Percentiles rank a stretch among this genome's conserved stretches.
Evolutionary conservation across 2,113 vertebrate species (phyloP).

Genomic region (Rhynchomys soricoides): DNA sequence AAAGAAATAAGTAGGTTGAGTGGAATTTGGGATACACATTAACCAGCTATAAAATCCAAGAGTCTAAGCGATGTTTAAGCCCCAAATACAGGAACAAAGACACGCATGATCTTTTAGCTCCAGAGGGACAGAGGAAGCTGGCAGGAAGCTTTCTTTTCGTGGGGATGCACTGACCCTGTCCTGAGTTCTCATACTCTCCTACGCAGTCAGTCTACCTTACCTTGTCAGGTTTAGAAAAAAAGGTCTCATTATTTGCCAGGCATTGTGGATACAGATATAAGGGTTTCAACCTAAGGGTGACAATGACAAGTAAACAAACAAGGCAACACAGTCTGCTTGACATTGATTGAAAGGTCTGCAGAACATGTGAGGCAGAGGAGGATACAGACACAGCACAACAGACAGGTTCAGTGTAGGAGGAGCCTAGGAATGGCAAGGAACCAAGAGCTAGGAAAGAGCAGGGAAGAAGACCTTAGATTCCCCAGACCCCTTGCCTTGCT

Average conservation of each 20-base stretch:
- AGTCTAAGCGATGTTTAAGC: neutral
- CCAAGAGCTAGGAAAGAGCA: neutral
- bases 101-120: neutral
- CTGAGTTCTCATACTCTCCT: neutral
- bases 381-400: neutral
- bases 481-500: neutral
- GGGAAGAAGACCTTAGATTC: neutral
- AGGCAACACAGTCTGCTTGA: neutral
- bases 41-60: slow-evolving; percentile 2
- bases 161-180: neutral
- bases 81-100: neutral
- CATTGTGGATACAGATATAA: neutral
- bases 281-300: neutral
- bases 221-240: neutral
- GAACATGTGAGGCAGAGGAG: neutral
- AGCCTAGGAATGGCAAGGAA: neutral
- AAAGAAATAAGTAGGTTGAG: neutral
- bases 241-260: neutral
- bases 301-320: neutral
- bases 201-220: neutral
- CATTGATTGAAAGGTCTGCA: neutral
- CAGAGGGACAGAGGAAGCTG: neutral
- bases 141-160: neutral
- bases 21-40: slow-evolving; percentile 60
- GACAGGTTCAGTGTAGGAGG: neutral